Base-by-base conservation (phyloP, 2,797 vertebrate genomes). In the Manis pentadactyla region DNA sequence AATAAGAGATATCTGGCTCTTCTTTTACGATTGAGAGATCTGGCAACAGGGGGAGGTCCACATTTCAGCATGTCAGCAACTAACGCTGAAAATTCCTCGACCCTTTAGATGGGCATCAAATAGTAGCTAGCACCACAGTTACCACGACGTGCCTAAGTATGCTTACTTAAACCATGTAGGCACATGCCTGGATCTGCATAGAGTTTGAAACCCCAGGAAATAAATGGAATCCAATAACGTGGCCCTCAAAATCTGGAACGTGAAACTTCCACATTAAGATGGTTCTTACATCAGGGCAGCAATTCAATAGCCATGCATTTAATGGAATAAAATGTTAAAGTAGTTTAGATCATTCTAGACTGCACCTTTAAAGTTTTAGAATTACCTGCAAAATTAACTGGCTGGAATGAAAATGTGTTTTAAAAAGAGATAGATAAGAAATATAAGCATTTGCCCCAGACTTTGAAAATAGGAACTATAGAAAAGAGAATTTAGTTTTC, bases 201-300 rank as follows among this genome's bases (percentile, higher is more conserved):
- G 68, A 93, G n/a, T 89, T 55, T 88, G 78, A 87, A 94, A 95
- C 25, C 53, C 23, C 42, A 91, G 55, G 19, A 93, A 93, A 51
- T 63, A 85, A 75, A 59, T 83, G 69, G 53, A 95, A 95, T 64
- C 53, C 42, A 86, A 51, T 88, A 77, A 90, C 19, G 7, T 57
- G 37, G 17, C 55, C 55, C 21, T 90, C 77, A 85, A 92, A 46
- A 66, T 53, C 31, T 82, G 17, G 85, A 61, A 91, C 49, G 13
- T 79, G 39, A 75, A 92, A 92, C n/a, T 17, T 93, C 64, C 71
- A 79, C 13, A 37, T 69, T 69, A 83, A 94, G 83, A 64, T 69
- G n/a, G n/a, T n/a, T n/a, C n/a, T n/a, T n/a, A 37, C 37, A 95
- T 8, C 57, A 85, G 95, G 74, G 8, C 27, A 93, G 49, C 83